A percentile compares a stretch with the other conserved stretches of the same genome.
Conservation (phyloP, 2,888 invertebrate species). For the Calameuta filiformis region DNA sequence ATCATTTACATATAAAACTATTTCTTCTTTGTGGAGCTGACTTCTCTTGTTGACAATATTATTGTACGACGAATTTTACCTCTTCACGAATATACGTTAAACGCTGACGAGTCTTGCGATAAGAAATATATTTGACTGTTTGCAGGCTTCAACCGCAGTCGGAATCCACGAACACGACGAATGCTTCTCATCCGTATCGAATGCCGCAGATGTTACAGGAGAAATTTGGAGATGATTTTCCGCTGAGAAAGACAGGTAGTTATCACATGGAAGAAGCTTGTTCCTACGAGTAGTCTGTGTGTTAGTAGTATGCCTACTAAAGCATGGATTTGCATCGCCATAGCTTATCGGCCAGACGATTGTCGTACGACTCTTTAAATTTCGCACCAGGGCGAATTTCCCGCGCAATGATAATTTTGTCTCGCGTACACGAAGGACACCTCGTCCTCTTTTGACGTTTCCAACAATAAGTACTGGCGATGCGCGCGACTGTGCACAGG, state of each 20-base stretch:
- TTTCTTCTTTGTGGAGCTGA: neutral
- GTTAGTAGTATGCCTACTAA: constrained; percentile 55
- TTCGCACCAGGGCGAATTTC: neutral
- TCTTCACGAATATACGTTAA: neutral
- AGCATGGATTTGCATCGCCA: constrained; percentile 41
- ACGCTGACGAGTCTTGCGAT: neutral
- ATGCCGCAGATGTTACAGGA: constrained; percentile 73
- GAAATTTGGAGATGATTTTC: constrained; percentile 84
- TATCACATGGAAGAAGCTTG: constrained; percentile 8
- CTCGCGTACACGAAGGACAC: neutral
- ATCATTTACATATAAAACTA: too few species aligned
- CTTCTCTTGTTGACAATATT: neutral
- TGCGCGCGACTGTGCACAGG: constrained; percentile 11
- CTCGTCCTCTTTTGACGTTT: neutral
- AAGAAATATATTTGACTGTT: constrained; percentile 3
- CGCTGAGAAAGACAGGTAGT: constrained; percentile 93
- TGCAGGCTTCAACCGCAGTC: constrained; percentile 61
- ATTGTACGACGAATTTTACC: neutral
- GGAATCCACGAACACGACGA: constrained; percentile 59
- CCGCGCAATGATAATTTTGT: neutral
- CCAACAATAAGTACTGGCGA: constrained; percentile 15
- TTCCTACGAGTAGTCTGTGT: constrained; percentile 16
- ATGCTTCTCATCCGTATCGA: constrained; percentile 77
- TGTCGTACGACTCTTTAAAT: neutral
- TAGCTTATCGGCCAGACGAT: constrained; percentile 9